Conservation (phyloP, 2,113 vertebrate species). For the Miniopterus natalensis region DNA sequence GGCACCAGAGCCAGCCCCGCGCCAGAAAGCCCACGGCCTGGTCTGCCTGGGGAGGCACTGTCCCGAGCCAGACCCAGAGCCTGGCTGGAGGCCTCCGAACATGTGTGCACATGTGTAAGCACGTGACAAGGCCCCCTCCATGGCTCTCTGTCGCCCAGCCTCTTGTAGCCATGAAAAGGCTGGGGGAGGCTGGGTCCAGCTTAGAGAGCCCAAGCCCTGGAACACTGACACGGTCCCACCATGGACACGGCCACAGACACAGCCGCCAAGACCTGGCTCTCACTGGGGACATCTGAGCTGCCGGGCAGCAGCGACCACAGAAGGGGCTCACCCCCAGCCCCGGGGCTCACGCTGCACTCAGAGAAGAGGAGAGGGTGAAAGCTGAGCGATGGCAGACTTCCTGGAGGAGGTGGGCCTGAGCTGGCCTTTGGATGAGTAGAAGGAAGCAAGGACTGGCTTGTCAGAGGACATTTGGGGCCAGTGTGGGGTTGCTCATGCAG, state of each 20-base stretch:
- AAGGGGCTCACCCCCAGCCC: accelerated
- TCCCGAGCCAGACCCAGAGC: background rate
- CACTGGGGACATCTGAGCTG: background rate
- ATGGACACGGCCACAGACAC: accelerated
- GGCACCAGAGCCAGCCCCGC: accelerated
- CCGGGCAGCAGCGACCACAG: accelerated
- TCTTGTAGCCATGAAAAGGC: accelerated
- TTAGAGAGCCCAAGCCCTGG: accelerated
- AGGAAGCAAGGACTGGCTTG: accelerated
- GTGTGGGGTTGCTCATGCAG: background rate
- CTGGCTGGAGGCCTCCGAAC: background rate
- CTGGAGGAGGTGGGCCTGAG: background rate
- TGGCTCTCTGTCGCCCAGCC: background rate
- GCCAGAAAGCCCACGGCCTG: background rate
- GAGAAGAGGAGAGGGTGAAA: accelerated
- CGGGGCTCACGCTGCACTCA: accelerated
- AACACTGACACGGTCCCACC: accelerated
- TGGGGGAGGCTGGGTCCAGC: background rate
- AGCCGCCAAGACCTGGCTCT: background rate
- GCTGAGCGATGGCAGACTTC: background rate
- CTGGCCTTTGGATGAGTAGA: background rate
- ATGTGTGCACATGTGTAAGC: accelerated
- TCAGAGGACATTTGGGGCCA: background rate
- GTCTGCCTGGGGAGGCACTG: accelerated
- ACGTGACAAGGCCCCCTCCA: accelerated